Base-by-base conservation (phyloP, 2,888 invertebrate genomes). In the Drosophila recens region DNA sequence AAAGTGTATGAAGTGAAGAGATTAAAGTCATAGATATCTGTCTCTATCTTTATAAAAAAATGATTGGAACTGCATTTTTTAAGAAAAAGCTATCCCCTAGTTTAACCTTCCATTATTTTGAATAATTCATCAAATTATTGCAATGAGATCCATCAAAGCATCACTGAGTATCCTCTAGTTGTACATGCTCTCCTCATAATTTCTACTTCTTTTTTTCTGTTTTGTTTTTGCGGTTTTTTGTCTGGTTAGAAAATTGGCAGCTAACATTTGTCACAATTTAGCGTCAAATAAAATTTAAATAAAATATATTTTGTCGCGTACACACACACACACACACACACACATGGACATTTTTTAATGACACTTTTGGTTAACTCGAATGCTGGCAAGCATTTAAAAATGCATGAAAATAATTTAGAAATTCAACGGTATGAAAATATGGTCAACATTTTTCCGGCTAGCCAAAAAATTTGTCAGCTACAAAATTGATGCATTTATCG, bases 181-280 rank as follows among this genome's bases (percentile, higher is more conserved):
- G 48, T 23, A 40, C 23, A 56, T 56, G 5, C 46, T 20, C 40
- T 10, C 0, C 9, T 17, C 13, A 27, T 34, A 11, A 6, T 45
- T 73, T 62, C 63, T 57, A 53, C 61, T 63, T 67, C 5, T 57
- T 57, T 66, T 72, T 69, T 71, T 68, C 67, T 49, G 33, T 45
- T 45, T 57, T 73, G 67, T 58, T 82, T 70, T 77, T 80, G 82
- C 63, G 79, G 81, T 79, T 65, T 81, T 82, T 87, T 81, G 75
- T 80, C 72, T 75, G 78, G 85, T 84, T 80, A 76, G 75, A 79
- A 74, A 86, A 83, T 82, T 88, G 84, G 80, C 84, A 86, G 83
- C 73, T 71, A 76, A 82, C 86, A 85, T 89, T 86, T 89, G 86
- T 86, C 87, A 89, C 84, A 86, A 78, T 84, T 87, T 79, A 78